Conservation (phyloP, 2,797 vertebrate species). For the Coccyzus lansbergi region DNA sequence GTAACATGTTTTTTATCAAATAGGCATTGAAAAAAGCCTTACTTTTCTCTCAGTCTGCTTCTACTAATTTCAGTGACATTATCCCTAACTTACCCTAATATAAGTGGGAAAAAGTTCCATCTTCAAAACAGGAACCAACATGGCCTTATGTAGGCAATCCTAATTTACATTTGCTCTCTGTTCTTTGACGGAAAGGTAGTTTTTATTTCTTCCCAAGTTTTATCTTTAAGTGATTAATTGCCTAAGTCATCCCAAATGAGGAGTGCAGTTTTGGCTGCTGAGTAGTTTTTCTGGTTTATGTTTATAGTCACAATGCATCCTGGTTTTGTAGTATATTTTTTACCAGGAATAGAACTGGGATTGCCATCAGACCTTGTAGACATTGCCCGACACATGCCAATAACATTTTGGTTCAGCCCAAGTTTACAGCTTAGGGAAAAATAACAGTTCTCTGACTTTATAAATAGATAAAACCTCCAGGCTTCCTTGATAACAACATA, state of each 20-base stretch:
- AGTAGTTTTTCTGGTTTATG: not conserved
- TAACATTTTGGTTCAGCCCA: not conserved
- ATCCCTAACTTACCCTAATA: not conserved
- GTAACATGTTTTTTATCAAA: not conserved
- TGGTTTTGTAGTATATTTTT: not conserved
- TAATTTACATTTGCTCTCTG: not conserved
- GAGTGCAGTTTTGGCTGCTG: not conserved
- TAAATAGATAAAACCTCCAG: not conserved
- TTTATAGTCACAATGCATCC: not conserved
- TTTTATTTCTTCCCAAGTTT: not conserved
- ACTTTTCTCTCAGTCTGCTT: not conserved
- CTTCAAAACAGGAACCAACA: not conserved
- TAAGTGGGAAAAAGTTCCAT: not conserved
- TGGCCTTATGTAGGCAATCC: not conserved
- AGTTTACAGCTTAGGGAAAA: not conserved
- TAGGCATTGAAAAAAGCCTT: not conserved
- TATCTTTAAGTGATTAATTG: not conserved
- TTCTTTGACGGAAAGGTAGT: not conserved
- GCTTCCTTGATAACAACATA: not conserved
- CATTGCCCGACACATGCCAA: not conserved
- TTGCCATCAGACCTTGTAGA: not conserved
- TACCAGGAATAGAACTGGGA: not conserved
- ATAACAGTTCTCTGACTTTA: not conserved
- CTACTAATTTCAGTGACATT: conserved; percentile 10
- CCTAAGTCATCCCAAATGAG: not conserved